These are phyloP conservation scores for Stegastes partitus DNA, from an alignment of 2,113 vertebrate genomes.

Conservation along the genomic window DNA sequence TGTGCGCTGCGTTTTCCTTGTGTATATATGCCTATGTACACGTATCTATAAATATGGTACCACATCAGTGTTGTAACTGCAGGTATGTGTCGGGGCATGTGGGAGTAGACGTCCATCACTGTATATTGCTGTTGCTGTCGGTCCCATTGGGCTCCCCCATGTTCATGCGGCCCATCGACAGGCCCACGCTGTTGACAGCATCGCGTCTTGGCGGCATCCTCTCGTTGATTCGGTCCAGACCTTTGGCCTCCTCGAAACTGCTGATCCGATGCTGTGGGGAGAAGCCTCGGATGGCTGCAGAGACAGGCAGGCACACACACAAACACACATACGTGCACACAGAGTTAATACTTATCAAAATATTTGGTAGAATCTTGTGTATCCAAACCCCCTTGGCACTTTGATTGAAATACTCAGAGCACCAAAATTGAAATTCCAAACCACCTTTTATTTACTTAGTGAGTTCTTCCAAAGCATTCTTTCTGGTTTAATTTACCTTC, in stretches of 20 bases:
- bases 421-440: slow-evolving; percentile 13
- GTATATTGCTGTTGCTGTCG: slow-evolving; percentile 89
- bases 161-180: slow-evolving; percentile 87
- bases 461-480: not conserved
- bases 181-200: slow-evolving; percentile 83
- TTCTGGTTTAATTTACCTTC: slow-evolving; percentile 1
- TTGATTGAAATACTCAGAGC: slow-evolving; percentile 17
- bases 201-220: slow-evolving; percentile 86
- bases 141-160: slow-evolving; percentile 88
- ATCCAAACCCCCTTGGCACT: slow-evolving; percentile 55
- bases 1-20: slow-evolving; percentile 39
- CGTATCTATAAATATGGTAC: slow-evolving; percentile 65
- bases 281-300: slow-evolving; percentile 87
- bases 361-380: slow-evolving; percentile 34
- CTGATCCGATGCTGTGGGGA: slow-evolving; percentile 88
- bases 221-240: slow-evolving; percentile 87
- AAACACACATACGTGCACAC: slow-evolving; percentile 9
- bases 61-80: slow-evolving; percentile 53
- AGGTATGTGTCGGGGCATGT: slow-evolving; percentile 51
- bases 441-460: slow-evolving; percentile 21
- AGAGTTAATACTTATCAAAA: slow-evolving; percentile 34
- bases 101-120: slow-evolving; percentile 78
- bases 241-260: slow-evolving; percentile 87
- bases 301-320: slow-evolving; percentile 29
- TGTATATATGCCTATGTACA: slow-evolving; percentile 76